These are phyloP conservation scores for Scolopax bukidnonensis DNA, from an alignment of 2,797 vertebrate species.

Conservation along the genomic window DNA sequence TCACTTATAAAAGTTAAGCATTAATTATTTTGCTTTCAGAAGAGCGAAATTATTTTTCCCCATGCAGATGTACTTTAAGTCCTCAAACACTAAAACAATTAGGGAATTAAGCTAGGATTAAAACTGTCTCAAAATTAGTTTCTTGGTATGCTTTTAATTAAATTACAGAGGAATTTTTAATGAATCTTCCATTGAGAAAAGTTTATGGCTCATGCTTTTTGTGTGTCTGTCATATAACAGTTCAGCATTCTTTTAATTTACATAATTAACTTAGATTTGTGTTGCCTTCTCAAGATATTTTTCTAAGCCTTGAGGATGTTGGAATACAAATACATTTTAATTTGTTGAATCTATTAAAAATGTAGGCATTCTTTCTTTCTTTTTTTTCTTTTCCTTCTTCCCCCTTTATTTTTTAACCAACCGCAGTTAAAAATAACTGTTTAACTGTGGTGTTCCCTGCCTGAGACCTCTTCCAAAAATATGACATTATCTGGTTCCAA, in stretches of 20 bases:
- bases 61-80: neutral
- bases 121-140: slow-evolving; percentile 15
- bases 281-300: neutral
- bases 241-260: slow-evolving; percentile 15
- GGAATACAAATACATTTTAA: neutral
- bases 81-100: neutral
- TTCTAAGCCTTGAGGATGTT: neutral
- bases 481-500: neutral
- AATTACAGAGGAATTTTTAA: neutral
- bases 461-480: neutral
- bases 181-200: slow-evolving; percentile 5
- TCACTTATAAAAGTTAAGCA: neutral
- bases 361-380: neutral
- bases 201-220: neutral
- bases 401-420: neutral
- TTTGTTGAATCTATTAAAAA: neutral
- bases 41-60: neutral
- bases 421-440: neutral
- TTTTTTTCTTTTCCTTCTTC: neutral
- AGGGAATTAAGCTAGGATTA: neutral
- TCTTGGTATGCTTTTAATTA: slow-evolving; percentile 21
- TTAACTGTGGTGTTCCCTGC: neutral
- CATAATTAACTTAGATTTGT: neutral
- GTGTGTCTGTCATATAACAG: neutral
- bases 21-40: neutral